Base-by-base conservation (phyloP, 2,113 vertebrate genomes). In the Melanerpes formicivorus region DNA sequence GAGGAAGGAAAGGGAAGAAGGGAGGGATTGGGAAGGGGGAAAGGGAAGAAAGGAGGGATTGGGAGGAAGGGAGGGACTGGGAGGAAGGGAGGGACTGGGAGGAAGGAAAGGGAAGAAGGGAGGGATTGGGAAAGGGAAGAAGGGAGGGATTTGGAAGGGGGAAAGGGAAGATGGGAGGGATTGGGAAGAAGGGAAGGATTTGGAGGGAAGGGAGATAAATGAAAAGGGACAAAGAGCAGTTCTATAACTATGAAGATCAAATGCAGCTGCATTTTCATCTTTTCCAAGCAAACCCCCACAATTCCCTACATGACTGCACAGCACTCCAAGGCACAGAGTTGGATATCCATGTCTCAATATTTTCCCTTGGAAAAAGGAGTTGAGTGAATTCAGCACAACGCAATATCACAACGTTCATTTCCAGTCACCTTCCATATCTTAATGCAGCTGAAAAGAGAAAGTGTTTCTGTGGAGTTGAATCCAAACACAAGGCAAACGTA, bases 361-460 rank as follows among this genome's bases (percentile, higher is more conserved):
- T 94, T 95, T 89, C 56, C 27, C 27, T 64, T 37, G 73, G 48
- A 89, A 94, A 93, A 92, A 2, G 17, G 77, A 91, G 65, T 27
- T 70, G 74, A 70, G 34, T 66, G 4, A 69, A 86, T 78, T 81
- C 18, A 6, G 32, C 22, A 75, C 60, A 90, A n/a, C 42, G 21
- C 10, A 75, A 73, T 79, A 86, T 18, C 22, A 18, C 40, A 70
- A 77, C 69, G 67, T 83, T 73, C 60, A 69, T 72, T 91, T 95
- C 46, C 44, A 58, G 74, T 91, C 56, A 85, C 76, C n/a, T 44
- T 81, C 72, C 19, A 4, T 72, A 59, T 67, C 84, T 95, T 84
- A 0, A 0, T 59, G 81, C 76, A 63, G 59, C n/a, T 90, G 71
- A 82, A 84, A 84, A 94, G 44, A 83, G 50, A 90, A 93, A 94